phyloP scores from a whole-genome alignment of 2,113 vertebrate genomes.

The Verasper variegatus region DNA sequence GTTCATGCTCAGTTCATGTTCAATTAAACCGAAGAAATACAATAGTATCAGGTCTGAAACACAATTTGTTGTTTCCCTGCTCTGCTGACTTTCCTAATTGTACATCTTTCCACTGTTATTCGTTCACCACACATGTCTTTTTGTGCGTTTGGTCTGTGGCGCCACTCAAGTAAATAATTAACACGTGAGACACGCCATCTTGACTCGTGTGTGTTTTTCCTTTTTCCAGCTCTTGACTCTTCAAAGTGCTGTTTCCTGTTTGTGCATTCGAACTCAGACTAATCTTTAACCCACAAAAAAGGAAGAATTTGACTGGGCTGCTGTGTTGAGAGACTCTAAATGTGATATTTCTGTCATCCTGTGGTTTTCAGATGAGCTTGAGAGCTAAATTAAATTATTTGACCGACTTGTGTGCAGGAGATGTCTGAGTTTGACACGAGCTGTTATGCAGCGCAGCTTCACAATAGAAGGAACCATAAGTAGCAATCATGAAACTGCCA shows the following conservation, averaged over 20 bases:
- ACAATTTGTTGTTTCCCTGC: slow-evolving; percentile 72
- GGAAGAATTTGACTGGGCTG: not conserved
- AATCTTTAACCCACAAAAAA: too few relatives aligned
- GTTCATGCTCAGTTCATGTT: slow-evolving; percentile 65
- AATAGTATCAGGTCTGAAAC: slow-evolving; percentile 58
- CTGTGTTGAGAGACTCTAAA: not conserved
- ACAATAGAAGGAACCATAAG: too few relatives aligned
- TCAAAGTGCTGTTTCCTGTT: slow-evolving; percentile 19
- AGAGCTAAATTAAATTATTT: too few relatives aligned
- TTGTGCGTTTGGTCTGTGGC: slow-evolving; percentile 52
- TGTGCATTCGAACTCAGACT: not conserved
- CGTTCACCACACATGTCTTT: slow-evolving; percentile 57
- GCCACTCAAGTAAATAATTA: slow-evolving; percentile 67
- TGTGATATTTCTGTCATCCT: not conserved
- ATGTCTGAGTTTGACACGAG: too few relatives aligned
- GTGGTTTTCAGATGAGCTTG: not conserved
- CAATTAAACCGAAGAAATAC: slow-evolving; percentile 68
- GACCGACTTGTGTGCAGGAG: too few relatives aligned
- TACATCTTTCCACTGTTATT: slow-evolving; percentile 64
- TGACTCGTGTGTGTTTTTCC: not conserved
- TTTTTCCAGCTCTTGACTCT: slow-evolving; percentile 12
- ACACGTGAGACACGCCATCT: slow-evolving; percentile 48
- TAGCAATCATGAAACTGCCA: not conserved
- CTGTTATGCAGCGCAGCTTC: too few relatives aligned
- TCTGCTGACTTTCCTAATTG: slow-evolving; percentile 70